A percentile compares a stretch with the other conserved stretches of the same genome.
These are phyloP conservation scores for Actinopyga echinites DNA, from an alignment of 53 echinoderm and acorn worm genomes.

Conservation along the genomic window DNA sequence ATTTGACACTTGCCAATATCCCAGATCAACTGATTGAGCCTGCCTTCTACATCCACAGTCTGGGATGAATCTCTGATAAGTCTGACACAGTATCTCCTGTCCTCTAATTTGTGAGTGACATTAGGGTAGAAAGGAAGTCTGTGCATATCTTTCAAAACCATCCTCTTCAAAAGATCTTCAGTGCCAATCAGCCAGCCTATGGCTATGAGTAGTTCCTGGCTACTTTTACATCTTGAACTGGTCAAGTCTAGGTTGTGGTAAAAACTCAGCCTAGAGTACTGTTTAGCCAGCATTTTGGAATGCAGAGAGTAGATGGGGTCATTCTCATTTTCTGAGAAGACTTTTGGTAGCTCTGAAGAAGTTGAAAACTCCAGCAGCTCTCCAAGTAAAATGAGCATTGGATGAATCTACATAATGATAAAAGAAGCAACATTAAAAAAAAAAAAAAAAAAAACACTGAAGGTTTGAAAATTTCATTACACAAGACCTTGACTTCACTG, in stretches of 20 bases:
- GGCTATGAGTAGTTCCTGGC: slow-evolving; percentile 17
- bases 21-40: background rate
- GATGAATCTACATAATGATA: background rate
- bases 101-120: background rate
- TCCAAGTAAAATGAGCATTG: background rate
- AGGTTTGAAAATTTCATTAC: too few species aligned
- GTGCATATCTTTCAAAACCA: background rate
- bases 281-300: background rate
- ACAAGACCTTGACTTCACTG: too few species aligned
- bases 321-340: background rate
- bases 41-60: background rate
- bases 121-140: background rate
- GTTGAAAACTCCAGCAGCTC: slow-evolving; percentile 14
- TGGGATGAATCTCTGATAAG: background rate
- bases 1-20: background rate
- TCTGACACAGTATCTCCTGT: too few species aligned
- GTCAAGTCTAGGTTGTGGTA: slow-evolving; percentile 1
- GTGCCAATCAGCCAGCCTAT: slow-evolving; percentile 1
- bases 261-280: background rate
- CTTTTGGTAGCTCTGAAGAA: background rate
- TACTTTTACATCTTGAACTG: background rate
- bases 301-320: background rate
- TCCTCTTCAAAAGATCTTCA: background rate
- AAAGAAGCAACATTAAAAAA: background rate
- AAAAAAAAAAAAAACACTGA: too few species aligned